Base-by-base conservation (phyloP, 1,140 invertebrate species). In the Anastatus disparis region DNA sequence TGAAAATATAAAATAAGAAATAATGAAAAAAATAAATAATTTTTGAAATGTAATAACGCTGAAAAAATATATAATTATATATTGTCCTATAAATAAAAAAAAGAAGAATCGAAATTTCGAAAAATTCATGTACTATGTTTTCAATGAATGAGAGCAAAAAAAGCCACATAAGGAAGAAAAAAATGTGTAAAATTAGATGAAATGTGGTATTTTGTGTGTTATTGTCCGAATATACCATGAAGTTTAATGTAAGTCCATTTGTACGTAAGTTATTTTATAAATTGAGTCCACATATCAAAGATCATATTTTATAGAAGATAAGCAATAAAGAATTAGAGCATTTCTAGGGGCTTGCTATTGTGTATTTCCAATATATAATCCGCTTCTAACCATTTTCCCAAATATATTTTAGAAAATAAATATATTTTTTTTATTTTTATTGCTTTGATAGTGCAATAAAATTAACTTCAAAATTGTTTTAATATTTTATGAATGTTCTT, bases 231-330 rank as follows among this genome's bases (percentile, higher is more conserved):
- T n/a, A n/a, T n/a, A n/a, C n/a, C n/a, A n/a, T n/a, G n/a, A n/a
- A n/a, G n/a, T 38, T 66, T 50, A 72, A 59, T 35, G 58, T 66
- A 73, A 72, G 69, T 76, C 76, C 67, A 77, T 77, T 78, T 79
- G 70, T 78, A 76, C 74, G 75, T 78, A 79, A 78, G 70, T 79
- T 79, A 78, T 77, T 78, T 78, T 78, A 78, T 79, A 78, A 79
- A 75, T 78, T 77, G 74, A 78, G 69, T 78, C 76, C 74, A 81
- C 79, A 79, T 81, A 79, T 81, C 79, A 79, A 77, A 81, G 74
- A 79, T 75, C 55, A 76, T 79, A 79, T 81, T 79, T 81, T 79
- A 75, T 79, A 81, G 78, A 76, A 35, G 55, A 73, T 79, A 78
- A 77, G 77, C 55, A 77, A 78, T 78, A 77, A 78, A 79, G 63